Conservation (phyloP, 1,140 invertebrate species). For the Magallana ariakensis region DNA sequence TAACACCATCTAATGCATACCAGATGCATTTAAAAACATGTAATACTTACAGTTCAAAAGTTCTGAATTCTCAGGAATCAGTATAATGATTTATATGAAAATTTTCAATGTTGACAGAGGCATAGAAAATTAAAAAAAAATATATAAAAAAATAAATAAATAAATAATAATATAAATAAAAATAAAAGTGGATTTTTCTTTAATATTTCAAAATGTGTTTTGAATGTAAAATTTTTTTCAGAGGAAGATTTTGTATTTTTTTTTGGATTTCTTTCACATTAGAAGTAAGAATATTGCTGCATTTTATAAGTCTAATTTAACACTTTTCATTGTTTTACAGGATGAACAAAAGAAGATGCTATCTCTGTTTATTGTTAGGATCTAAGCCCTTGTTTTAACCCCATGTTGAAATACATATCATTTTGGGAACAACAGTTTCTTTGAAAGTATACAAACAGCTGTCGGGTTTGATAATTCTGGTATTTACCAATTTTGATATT, state of each 20-base stretch:
- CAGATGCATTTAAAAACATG: no score
- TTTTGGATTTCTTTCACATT: neutral
- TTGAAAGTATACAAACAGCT: no score
- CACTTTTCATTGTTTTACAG: constrained; percentile 21
- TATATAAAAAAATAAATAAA: no score
- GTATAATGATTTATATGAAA: no score
- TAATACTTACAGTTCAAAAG: no score
- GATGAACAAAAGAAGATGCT: constrained; percentile 23
- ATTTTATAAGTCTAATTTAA: neutral
- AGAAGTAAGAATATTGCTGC: neutral
- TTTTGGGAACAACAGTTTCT: neutral
- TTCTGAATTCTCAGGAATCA: no score
- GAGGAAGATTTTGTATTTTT: neutral
- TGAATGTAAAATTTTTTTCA: neutral
- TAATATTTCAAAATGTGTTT: neutral
- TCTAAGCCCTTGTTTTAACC: neutral
- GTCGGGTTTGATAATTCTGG: no score
- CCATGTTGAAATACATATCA: constrained; percentile 13
- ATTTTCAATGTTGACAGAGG: no score
- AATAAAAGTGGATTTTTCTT: neutral
- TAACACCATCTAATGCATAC: no score
- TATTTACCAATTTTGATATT: no score
- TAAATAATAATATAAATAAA: no score
- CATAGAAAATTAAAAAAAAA: no score
- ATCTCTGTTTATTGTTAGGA: constrained; percentile 25